Base-by-base conservation (phyloP, 2,797 vertebrate genomes). In the Chelon auratus region DNA sequence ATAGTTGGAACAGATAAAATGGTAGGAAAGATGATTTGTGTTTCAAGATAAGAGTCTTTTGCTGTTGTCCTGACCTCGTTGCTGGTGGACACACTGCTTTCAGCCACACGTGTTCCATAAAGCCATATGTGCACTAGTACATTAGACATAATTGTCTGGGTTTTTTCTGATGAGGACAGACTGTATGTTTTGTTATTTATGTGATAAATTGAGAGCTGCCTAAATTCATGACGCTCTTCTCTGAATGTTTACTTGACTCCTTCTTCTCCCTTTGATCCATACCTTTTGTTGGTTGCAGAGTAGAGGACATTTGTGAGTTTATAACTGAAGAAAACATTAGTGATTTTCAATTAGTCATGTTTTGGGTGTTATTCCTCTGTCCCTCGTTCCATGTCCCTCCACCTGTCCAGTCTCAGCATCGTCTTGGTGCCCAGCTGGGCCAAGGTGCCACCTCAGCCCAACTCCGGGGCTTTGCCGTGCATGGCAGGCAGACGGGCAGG, bases 401-500 rank as follows among this genome's bases (percentile, higher is more conserved):
- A 81, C 79, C 74, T 80, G 77, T 72, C 79, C 58, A 52, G 59
- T 61, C 54, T 59, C 57, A 39, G 43, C 53, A 53, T 68, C 39
- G 64, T 82, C 75, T 65, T 10, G 58, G 62, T 69, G 74, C 83
- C 77, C 71, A 56, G 0, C 54, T 37, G 64, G 70, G 61, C 42
- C 71, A 0, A 69, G 55, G 66, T 75, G 48, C 64, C 70, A 77
- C 72, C 51, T 81, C 72, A 55, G 50, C 62, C 73, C 15, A 7
- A 72, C 58, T 64, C 30, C 13, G 48, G 54, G 78, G 59, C 55
- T 66, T 75, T 51, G 22, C 33, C 3, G 13, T 65, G 64, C 43
- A 15, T 72, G 68, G 69, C 72, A 76, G 77, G 57, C 69, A 75
- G 77, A 57, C 69, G 72, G 69, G 57, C 50, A 57, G 68, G 58